Evolutionary conservation across 2,113 vertebrate species (phyloP), one percentile per base, ranked within the genome.

Genomic region (Vicugna pacos): DNA sequence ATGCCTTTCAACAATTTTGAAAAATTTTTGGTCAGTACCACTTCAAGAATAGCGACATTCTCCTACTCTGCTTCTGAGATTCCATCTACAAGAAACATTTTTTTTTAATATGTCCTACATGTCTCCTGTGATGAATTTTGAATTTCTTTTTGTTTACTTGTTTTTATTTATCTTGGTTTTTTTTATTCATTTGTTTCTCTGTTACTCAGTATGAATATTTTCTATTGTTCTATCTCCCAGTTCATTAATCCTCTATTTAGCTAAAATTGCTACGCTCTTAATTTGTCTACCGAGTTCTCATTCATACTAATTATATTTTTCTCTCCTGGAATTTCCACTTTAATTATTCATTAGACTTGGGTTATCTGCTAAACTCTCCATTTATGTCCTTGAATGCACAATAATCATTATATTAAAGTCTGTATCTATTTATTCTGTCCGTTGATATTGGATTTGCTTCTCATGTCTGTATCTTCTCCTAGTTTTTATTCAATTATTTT

Each of bases 401-500:
- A 19, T 64, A 73, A 62, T 88, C 20, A 67, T 65, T 35, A 67
- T 11, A 58, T 76, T 79, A 70, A 88, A 80, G 3, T 54, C 8
- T n/a, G 7, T 75, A 82, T 48, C 30, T 82, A 91, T 73, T 89
- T 35, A 70, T 91, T 54, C 2, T n/a, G 8, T 82, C 35, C 42
- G 3, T 35, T 89, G 20, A 56, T 62, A n/a, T 50, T 48, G 58
- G 32, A 67, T 81, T 94, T 92, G 20, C 80, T 82, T 76, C 15
- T 91, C 3, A 26, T 52, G 24, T 2, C 6, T 62, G 32, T 54
- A 65, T 67, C 77, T 84, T 75, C 8, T 65, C 12, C 54, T 22
- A 80, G n/a, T 4, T 42, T 89, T 92, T 60, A 12, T 22, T 91
- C n/a, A 69, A 48, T 91, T 83, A 20, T 91, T 84, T 84, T 79